A percentile compares a stretch with the other conserved stretches of the same genome.
phyloP scores from a whole-genome alignment of 2,888 invertebrate species.

The Noctua comes region DNA sequence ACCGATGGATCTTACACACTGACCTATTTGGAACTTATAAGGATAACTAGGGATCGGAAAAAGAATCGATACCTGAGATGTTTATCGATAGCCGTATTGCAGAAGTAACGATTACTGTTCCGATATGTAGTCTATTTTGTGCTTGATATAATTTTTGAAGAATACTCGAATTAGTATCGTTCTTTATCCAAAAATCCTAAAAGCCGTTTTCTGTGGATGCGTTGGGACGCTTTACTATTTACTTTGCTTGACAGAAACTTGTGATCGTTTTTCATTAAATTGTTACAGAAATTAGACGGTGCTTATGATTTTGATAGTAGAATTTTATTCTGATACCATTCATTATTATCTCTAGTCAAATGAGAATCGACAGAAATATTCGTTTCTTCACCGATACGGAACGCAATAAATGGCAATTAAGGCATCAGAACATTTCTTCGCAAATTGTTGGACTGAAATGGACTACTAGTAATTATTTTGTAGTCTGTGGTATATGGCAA shows the following conservation, averaged over 20 bases:
- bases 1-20: constrained; percentile 45
- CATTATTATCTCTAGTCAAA: not conserved
- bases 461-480: constrained; percentile 28
- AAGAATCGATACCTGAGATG: constrained; percentile 23
- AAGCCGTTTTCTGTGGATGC: not conserved
- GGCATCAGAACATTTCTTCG: constrained; percentile 13
- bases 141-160: not conserved
- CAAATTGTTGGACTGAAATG: constrained; percentile 29
- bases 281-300: not conserved
- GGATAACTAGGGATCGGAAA: constrained; percentile 36
- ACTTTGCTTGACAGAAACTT: not conserved
- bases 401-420: constrained; percentile 11
- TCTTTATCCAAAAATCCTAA: not conserved
- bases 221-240: not conserved
- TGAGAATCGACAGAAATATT: not conserved
- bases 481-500: constrained; percentile 24
- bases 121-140: not conserved
- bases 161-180: not conserved
- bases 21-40: constrained; percentile 47
- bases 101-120: not conserved
- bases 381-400: not conserved
- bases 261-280: not conserved
- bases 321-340: not conserved
- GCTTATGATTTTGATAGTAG: not conserved
- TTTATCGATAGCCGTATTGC: not conserved